Percentiles rank a stretch among this genome's conserved stretches.
phyloP scores from a whole-genome alignment of 2,797 vertebrate species.

The Muscicapa comitata region DNA sequence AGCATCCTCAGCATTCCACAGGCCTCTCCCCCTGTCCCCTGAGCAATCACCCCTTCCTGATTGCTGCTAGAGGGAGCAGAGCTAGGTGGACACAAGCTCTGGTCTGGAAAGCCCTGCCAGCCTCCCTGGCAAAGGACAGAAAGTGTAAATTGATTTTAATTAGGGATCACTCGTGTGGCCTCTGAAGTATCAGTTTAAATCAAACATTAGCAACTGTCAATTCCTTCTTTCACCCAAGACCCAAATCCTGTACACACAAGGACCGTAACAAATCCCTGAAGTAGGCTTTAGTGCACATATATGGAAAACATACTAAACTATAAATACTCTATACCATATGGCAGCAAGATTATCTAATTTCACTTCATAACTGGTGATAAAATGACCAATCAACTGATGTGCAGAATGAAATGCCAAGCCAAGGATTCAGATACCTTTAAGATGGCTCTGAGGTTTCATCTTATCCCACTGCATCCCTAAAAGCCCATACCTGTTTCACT shows the following conservation, averaged over 20 bases:
- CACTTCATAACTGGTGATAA: slow-evolving; percentile 56
- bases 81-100: neutral
- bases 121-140: neutral
- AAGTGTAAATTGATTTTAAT: slow-evolving; percentile 42
- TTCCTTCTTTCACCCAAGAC: slow-evolving; percentile 49
- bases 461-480: neutral
- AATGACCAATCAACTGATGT: slow-evolving; percentile 58
- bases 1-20: rapidly evolving
- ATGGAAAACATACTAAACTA: slow-evolving; percentile 56
- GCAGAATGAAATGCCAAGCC: slow-evolving; percentile 36
- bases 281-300: slow-evolving; percentile 25
- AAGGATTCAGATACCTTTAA: slow-evolving; percentile 20
- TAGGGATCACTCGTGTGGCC: neutral
- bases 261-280: slow-evolving; percentile 51
- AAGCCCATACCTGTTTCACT: neutral
- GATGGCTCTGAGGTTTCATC: neutral
- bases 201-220: slow-evolving; percentile 48
- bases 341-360: slow-evolving; percentile 57
- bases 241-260: slow-evolving; percentile 52
- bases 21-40: neutral
- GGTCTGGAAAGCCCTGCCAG: neutral
- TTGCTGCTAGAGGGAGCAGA: neutral
- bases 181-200: slow-evolving; percentile 38
- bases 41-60: rapidly evolving
- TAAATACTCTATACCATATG: slow-evolving; percentile 64